A percentile compares a stretch with the other conserved stretches of the same genome.
Evolutionary conservation across 1,140 invertebrate species (phyloP).

Genomic region (Carposina sasakii): DNA sequence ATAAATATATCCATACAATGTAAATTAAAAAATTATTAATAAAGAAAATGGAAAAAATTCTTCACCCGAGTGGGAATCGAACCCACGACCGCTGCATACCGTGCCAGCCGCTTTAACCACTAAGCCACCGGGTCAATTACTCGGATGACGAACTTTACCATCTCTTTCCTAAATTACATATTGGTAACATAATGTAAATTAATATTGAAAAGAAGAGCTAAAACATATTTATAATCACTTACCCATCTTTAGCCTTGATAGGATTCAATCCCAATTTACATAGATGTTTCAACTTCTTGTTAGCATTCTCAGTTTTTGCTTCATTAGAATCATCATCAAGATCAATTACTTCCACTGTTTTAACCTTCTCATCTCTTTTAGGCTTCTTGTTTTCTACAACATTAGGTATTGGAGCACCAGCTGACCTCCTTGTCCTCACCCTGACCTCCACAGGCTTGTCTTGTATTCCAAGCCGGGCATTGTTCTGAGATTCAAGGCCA

Average conservation of each 20-base stretch:
- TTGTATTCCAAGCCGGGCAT: slow-evolving; percentile 55
- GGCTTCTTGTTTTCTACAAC: slow-evolving; percentile 33
- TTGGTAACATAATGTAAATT: background rate
- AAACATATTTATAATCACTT: slow-evolving; percentile 12
- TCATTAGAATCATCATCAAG: slow-evolving; percentile 22
- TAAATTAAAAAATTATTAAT: too few relatives aligned
- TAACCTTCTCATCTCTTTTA: slow-evolving; percentile 19
- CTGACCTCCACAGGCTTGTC: slow-evolving; percentile 51
- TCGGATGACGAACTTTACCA: too few relatives aligned
- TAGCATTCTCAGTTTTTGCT: slow-evolving; percentile 42
- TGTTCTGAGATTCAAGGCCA: slow-evolving; percentile 73
- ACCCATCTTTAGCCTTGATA: slow-evolving; percentile 46
- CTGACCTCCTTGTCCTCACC: slow-evolving; percentile 46
- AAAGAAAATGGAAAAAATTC: too few relatives aligned
- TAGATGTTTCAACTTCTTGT: slow-evolving; percentile 74
- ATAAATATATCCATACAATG: too few relatives aligned
- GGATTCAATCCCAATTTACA: slow-evolving; percentile 71
- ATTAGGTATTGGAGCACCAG: slow-evolving; percentile 18
- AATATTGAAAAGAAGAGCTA: background rate
- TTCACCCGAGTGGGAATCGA: too few relatives aligned
- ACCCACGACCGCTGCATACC: too few relatives aligned
- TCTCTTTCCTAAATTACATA: too few relatives aligned
- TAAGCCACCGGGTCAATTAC: too few relatives aligned
- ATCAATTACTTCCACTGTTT: slow-evolving; percentile 31
- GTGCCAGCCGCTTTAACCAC: too few relatives aligned